Percentiles rank a stretch among this genome's conserved stretches.
These are phyloP conservation scores for Oscheius sp. DNA, from an alignment of 2,888 invertebrate species.

Conservation along the genomic window DNA sequence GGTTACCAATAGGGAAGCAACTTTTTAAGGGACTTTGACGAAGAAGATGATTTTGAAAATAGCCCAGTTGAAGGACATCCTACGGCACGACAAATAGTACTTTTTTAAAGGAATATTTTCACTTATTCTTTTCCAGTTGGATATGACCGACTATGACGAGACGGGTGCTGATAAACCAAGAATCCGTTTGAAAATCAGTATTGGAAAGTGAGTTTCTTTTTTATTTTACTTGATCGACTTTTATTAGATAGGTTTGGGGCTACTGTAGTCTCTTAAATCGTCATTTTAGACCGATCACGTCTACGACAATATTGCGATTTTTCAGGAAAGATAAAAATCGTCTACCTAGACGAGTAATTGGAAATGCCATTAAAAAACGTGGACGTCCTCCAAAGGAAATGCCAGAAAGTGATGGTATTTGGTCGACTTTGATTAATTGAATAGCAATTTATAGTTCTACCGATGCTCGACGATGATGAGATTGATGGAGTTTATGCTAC, in stretches of 20 bases:
- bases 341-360: not conserved
- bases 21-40: conserved; percentile 15
- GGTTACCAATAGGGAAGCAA: not conserved
- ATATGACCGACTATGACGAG: conserved; percentile 23
- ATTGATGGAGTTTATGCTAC: conserved; percentile 55
- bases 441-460: conserved; percentile 33
- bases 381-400: conserved; percentile 30
- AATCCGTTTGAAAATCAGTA: conserved; percentile 37
- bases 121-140: conserved; percentile 21
- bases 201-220: conserved; percentile 21
- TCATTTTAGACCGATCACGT: no score
- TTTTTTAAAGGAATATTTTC: conserved; percentile 3
- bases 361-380: conserved; percentile 15
- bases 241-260: no score
- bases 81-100: conserved; percentile 34
- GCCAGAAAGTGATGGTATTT: conserved; percentile 45
- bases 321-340: conserved; percentile 20
- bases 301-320: not conserved
- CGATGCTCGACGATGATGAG: conserved; percentile 52
- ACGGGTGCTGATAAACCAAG: conserved; percentile 29
- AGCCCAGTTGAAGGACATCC: conserved; percentile 44
- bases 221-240: not conserved
- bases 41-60: conserved; percentile 39
- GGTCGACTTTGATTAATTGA: conserved; percentile 14
- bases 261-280: no score